A percentile compares a stretch with the other conserved stretches of the same genome.
Conservation (phyloP, 2,113 vertebrate genomes). For the Dunckerocampus dactyliophorus region DNA sequence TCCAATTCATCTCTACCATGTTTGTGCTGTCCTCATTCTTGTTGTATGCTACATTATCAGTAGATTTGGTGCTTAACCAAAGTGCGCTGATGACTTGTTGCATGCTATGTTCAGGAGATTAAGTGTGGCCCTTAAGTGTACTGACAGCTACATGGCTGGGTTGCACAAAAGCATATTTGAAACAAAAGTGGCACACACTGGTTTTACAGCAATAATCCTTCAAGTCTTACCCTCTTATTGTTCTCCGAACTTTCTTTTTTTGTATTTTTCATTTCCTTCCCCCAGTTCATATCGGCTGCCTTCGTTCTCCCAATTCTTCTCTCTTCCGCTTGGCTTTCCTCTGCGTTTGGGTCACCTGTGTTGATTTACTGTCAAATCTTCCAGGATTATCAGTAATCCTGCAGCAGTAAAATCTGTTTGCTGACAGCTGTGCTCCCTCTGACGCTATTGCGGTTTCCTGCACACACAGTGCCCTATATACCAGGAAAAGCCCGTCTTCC, state of each 20-base stretch:
- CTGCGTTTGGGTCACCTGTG: conserved; percentile 58
- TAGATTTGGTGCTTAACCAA: conserved; percentile 25
- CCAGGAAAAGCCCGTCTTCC: conserved; percentile 30
- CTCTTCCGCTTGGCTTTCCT: neutral
- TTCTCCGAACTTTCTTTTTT: conserved; percentile 11
- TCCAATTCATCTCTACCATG: neutral
- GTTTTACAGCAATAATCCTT: conserved; percentile 22
- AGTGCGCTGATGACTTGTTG: conserved; percentile 11
- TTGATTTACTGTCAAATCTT: conserved; percentile 75
- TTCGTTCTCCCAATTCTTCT: neutral
- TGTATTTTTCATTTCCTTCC: neutral
- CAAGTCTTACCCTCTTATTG: conserved; percentile 5
- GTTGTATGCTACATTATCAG: neutral
- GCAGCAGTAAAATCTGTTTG: conserved; percentile 64
- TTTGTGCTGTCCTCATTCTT: neutral
- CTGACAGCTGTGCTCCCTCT: conserved; percentile 66
- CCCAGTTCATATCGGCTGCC: neutral
- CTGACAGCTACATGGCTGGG: conserved; percentile 19
- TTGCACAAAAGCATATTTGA: conserved; percentile 8
- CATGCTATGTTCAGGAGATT: conserved; percentile 30
- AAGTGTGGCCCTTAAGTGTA: conserved; percentile 11
- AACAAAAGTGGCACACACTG: conserved; percentile 4
- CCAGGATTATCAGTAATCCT: conserved; percentile 72
- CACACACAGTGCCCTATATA: conserved; percentile 50
- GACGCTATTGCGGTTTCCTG: conserved; percentile 57